Percentiles rank a stretch among this genome's conserved stretches.
phyloP scores from a whole-genome alignment of 2,797 vertebrate species.

The Tokudaia muenninki region DNA sequence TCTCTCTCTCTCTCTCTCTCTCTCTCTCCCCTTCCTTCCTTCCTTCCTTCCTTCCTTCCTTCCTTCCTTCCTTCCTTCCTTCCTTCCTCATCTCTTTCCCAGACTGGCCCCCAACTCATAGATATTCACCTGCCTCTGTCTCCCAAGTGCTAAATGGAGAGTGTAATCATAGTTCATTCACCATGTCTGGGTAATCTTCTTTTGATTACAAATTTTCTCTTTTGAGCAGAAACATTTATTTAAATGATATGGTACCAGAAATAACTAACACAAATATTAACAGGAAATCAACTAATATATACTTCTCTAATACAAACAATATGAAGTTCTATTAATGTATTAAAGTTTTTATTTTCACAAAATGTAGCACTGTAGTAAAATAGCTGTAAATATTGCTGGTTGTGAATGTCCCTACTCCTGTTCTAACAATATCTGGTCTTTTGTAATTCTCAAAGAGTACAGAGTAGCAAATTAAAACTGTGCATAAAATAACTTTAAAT shows the following conservation, averaged over 20 bases:
- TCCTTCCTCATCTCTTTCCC: not conserved
- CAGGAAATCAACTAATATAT: not conserved
- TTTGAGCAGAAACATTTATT: conserved; percentile 10
- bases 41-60: not conserved
- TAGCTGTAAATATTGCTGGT: not conserved
- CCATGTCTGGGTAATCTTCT: not conserved
- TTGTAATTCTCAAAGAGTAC: conserved; percentile 18
- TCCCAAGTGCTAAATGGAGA: not conserved
- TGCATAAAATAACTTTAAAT: conserved; percentile 28
- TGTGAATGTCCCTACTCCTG: not conserved
- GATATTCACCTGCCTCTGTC: no score
- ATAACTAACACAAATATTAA: conserved; percentile 15
- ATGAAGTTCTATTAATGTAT: not conserved
- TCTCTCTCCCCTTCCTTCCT: not conserved
- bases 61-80: not conserved
- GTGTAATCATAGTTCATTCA: not conserved
- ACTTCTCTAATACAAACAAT: conserved; percentile 43
- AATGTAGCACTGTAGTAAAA: conserved; percentile 8
- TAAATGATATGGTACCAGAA: not conserved
- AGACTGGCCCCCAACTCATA: not conserved
- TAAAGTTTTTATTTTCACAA: conserved; percentile 4
- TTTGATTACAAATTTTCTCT: not conserved
- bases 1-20: not conserved
- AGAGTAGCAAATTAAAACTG: conserved; percentile 7
- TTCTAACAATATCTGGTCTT: conserved; percentile 13